Conservation (phyloP, 2,888 invertebrate species). For the Athalia cordata region DNA sequence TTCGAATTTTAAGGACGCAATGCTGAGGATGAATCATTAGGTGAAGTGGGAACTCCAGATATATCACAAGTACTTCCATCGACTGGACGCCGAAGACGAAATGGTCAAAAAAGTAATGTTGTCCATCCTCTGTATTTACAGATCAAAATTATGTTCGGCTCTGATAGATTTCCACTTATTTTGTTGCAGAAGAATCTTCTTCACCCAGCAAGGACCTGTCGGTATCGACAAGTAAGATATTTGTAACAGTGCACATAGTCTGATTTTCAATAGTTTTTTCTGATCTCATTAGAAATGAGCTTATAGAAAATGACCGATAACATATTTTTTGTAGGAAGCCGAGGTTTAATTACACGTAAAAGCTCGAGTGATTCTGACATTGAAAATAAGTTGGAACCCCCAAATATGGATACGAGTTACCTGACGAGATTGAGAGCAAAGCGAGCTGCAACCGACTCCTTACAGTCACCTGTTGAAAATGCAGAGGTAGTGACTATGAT, state of each 20-base stretch:
- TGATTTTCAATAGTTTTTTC: too few relatives aligned
- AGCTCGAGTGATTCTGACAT: slow-evolving; percentile 23
- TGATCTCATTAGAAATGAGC: neutral
- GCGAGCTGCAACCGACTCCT: neutral
- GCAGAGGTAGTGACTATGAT: neutral
- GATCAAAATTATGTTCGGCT: too few relatives aligned
- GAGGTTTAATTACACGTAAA: neutral
- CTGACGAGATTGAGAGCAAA: slow-evolving; percentile 3
- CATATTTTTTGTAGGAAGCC: slow-evolving; percentile 8
- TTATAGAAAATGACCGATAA: neutral
- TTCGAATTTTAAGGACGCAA: slow-evolving; percentile 19
- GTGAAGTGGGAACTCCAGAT: neutral
- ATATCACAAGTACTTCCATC: neutral
- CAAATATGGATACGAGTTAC: neutral
- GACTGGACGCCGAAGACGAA: neutral
- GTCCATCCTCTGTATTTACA: too few relatives aligned
- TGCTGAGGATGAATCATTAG: neutral
- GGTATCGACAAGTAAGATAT: slow-evolving; percentile 10
- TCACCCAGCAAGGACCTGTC: neutral
- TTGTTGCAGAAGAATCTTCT: neutral
- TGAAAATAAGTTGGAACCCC: neutral
- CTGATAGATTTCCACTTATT: too few relatives aligned
- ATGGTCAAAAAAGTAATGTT: neutral
- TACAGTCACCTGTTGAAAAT: neutral
- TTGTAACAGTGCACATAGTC: too few relatives aligned